Base-by-base conservation (phyloP, 2,113 vertebrate species). In the Pteruthius melanotis region DNA sequence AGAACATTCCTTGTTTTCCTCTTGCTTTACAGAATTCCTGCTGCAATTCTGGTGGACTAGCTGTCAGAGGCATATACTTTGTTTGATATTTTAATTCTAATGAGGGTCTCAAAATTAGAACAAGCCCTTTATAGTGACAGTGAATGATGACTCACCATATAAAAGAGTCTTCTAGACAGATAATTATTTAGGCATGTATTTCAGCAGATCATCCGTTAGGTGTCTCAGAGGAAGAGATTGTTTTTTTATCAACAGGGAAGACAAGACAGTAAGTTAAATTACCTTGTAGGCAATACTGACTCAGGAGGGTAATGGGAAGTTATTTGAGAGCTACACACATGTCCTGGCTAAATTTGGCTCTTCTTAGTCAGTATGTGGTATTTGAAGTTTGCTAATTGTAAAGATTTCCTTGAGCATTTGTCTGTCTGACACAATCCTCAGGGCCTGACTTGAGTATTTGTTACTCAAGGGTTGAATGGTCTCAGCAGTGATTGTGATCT, bases 121-220 rank as follows among this genome's bases (percentile, higher is more conserved):
- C 77, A 82, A 92, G 88, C 61, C 64, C 92, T 96, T 96, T 95
- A 64, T 35, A 61, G 76, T 93, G 94, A 96, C 90, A 96, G 86
- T 93, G 93, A 97, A 47, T 87, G 93, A 96, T 96, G 94, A 96
- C 69, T 96, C 96, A 97, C 61, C 2, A 7, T 42, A 71, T 56
- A 53, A 92, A 77, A 88, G 84, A 95, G 60, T 93, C 83, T 96
- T 65, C 88, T 78, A 95, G 93, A 96, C 83, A 94, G 92, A 95
- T 87, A 96, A 96, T 95, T 95, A 95, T 96, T 96, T 94, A 89
- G 90, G 93, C 86, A 94, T 92, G 86, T 92, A 93, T 96, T 95
- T 95, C 92, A 96, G 82, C 54, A 83, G 83, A 96, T 97, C 88
- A 97, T 93, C 94, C 70, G 35, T 96, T 96, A 94, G 88, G 95